Base-by-base conservation (phyloP, 2,888 invertebrate genomes). In the Caenorhabditis drosophilae region DNA sequence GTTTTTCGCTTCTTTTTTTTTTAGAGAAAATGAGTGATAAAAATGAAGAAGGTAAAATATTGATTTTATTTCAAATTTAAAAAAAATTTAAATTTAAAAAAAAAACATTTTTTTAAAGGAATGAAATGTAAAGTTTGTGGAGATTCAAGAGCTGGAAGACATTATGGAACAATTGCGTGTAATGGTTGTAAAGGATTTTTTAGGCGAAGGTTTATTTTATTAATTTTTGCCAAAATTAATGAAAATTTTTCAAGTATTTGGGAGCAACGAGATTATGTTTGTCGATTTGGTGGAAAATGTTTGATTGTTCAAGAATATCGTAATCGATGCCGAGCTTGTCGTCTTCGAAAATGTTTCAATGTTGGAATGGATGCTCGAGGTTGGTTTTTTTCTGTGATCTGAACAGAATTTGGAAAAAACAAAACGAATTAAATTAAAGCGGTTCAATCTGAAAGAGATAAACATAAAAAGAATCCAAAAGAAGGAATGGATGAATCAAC, bases 91-190 rank as follows among this genome's bases (percentile, higher is more conserved):
- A n/a, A n/a, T n/a, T n/a, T n/a, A n/a, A n/a, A n/a, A n/a, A n/a
- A n/a, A n/a, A n/a, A n/a, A n/a, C n/a, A n/a, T n/a, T n/a, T n/a
- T n/a, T n/a, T n/a, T n/a, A n/a, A n/a, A n/a, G 74, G 75, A 18
- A 69, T 76, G 69, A 74, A 76, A 56, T 77, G 77, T 48, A 72
- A 74, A 23, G 77, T 77, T 36, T 77, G 77, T 46, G 77, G 77
- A 7, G 77, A 77, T 36, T 57, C 72, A 4, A 40, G 76, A 40
- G 77, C 77, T 20, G 77, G 77, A 12, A 56, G 74, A 47, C 77
- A 77, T 49, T 77, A 77, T 36, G 75, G 75, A 52, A 75, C 75
- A 15, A 75, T 77, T 20, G 73, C 77, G 11, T 77, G 77, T 47
- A 77, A 77, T 46, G 77, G 77, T 50, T 77, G 70, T 46, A 70